Percentiles rank a stretch among this genome's conserved stretches.
Evolutionary conservation across 2,888 invertebrate species (phyloP).

Genomic region (Drepana falcataria): DNA sequence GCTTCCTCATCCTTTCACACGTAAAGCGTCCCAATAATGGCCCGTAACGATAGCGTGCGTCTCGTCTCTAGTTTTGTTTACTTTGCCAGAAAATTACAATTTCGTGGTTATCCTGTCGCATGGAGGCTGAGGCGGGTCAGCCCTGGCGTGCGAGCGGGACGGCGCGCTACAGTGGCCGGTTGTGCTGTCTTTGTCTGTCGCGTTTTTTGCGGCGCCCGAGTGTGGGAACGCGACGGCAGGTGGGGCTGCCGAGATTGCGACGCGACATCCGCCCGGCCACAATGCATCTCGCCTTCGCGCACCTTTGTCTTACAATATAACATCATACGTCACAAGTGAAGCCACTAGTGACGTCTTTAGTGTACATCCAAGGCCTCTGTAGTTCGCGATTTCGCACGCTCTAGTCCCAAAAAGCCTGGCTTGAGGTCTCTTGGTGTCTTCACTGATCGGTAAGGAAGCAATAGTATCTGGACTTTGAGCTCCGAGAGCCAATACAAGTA

Average conservation of each 20-base stretch:
- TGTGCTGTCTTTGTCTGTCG: constrained; percentile 53
- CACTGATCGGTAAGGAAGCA: too few relatives aligned
- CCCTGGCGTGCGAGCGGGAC: constrained; percentile 60
- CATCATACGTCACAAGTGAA: constrained; percentile 57
- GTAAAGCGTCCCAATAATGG: constrained; percentile 14
- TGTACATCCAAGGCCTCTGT: constrained; percentile 10
- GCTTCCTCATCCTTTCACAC: constrained; percentile 25
- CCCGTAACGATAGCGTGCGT: constrained; percentile 12
- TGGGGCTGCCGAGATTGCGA: constrained; percentile 77
- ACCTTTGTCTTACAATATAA: constrained; percentile 66
- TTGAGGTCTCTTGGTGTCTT: too few relatives aligned
- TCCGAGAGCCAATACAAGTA: background rate
- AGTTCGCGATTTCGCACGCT: too few relatives aligned
- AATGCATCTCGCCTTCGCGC: constrained; percentile 63
- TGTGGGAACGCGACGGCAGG: constrained; percentile 78
- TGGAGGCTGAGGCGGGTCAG: constrained; percentile 52
- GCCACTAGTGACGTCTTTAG: constrained; percentile 40
- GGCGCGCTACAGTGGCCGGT: constrained; percentile 42
- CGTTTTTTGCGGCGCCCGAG: constrained; percentile 78
- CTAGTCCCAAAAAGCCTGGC: too few relatives aligned
- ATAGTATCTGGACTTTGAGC: too few relatives aligned
- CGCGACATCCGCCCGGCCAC: constrained; percentile 76
- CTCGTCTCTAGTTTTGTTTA: constrained; percentile 37
- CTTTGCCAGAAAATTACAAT: constrained; percentile 62
- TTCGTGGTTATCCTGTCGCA: constrained; percentile 51